phyloP scores from a whole-genome alignment of 2,797 vertebrate species.

The Scyliorhinus canicula region DNA sequence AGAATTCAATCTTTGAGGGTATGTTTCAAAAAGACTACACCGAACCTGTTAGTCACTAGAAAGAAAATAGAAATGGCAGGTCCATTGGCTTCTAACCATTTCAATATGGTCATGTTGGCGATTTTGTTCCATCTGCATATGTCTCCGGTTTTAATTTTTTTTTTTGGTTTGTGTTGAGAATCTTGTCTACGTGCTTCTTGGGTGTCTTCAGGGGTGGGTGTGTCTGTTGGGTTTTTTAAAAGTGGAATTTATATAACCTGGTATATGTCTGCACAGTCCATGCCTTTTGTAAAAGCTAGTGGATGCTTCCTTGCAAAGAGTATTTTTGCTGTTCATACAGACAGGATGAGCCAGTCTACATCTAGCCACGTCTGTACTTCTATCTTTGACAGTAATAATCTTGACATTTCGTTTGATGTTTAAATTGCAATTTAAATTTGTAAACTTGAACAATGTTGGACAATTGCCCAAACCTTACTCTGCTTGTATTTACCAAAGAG shows the following conservation, averaged over 20 bases:
- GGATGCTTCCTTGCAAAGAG: neutral
- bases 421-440: neutral
- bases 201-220: neutral
- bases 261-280: neutral
- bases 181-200: no score
- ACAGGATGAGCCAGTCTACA: neutral
- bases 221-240: neutral
- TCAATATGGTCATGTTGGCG: neutral
- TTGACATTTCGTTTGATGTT: neutral
- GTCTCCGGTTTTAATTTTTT: neutral
- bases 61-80: neutral
- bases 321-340: neutral
- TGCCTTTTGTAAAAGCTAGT: neutral
- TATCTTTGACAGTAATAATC: neutral
- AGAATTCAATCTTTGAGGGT: neutral
- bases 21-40: neutral
- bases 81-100: neutral
- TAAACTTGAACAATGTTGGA: neutral
- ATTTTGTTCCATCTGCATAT: neutral
- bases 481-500: no score
- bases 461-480: neutral
- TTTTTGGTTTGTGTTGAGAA: neutral
- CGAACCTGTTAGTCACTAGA: neutral
- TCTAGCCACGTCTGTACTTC: neutral
- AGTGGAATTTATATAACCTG: neutral